phyloP scores from a whole-genome alignment of 2,888 invertebrate genomes.

The Lasius fuliginosus region DNA sequence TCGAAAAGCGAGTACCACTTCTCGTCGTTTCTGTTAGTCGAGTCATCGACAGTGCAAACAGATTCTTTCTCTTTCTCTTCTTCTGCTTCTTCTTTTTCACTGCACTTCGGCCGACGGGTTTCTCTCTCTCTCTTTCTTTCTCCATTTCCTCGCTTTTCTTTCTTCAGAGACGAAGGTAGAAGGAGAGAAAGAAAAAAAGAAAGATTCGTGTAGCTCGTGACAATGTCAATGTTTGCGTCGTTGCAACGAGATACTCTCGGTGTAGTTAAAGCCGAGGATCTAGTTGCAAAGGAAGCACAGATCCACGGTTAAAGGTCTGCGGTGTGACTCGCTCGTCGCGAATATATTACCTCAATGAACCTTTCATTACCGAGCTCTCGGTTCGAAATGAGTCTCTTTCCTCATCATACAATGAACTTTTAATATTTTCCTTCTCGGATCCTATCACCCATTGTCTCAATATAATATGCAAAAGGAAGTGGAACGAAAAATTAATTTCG shows the following conservation, averaged over 20 bases:
- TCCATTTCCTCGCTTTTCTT: background rate
- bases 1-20: slow-evolving; percentile 54
- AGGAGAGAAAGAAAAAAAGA: slow-evolving; percentile 37
- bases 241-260: slow-evolving; percentile 76
- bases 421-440: slow-evolving; percentile 29
- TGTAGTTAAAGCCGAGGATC: slow-evolving; percentile 70
- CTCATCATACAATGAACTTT: background rate
- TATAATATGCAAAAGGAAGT: background rate
- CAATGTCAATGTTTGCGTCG: slow-evolving; percentile 82
- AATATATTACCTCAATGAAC: slow-evolving; percentile 74
- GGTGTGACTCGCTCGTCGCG: slow-evolving; percentile 70
- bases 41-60: slow-evolving; percentile 79
- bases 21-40: slow-evolving; percentile 76
- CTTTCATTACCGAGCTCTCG: slow-evolving; percentile 70
- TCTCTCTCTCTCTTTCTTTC: background rate
- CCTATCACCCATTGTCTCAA: background rate
- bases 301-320: slow-evolving; percentile 75
- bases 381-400: slow-evolving; percentile 42
- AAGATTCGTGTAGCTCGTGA: slow-evolving; percentile 74
- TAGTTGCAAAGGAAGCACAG: slow-evolving; percentile 73
- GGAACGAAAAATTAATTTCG: slow-evolving; percentile 14
- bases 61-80: slow-evolving; percentile 45
- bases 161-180: slow-evolving; percentile 10
- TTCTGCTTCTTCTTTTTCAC: slow-evolving; percentile 64
- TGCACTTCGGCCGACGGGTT: slow-evolving; percentile 55